Evolutionary conservation across 2,797 vertebrate genomes (phyloP).

Genomic region (Pteropus rufus): DNA sequence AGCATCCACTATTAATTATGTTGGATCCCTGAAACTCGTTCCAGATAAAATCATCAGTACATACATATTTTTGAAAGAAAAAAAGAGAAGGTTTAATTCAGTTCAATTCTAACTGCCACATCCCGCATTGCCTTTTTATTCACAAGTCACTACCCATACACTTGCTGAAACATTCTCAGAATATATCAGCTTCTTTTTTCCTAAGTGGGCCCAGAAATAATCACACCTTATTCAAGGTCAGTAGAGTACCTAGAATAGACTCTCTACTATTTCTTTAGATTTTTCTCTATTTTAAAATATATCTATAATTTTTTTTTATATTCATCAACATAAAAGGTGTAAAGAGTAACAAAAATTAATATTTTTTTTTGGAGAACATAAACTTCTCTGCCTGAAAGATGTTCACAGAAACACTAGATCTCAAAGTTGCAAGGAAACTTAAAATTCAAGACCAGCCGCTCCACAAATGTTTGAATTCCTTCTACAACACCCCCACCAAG

Average conservation of each 20-base stretch:
- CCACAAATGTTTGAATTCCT: not conserved
- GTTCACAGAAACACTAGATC: not conserved
- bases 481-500: not conserved
- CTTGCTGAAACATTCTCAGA: not conserved
- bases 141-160: not conserved
- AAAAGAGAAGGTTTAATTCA: not conserved
- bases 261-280: not conserved
- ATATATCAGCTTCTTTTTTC: not conserved
- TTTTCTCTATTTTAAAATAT: conserved; percentile 1
- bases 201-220: not conserved
- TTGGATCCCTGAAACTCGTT: not conserved
- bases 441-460: not conserved
- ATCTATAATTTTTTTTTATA: not conserved
- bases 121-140: not conserved
- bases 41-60: not conserved
- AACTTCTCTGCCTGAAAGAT: not conserved
- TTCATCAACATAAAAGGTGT: not conserved
- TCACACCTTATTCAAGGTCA: not conserved
- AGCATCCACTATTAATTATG: not conserved
- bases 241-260: not conserved
- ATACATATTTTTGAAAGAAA: not conserved
- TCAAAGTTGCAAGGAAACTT: not conserved
- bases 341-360: not conserved
- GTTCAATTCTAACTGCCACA: not conserved
- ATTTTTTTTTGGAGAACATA: not conserved